phyloP scores from a whole-genome alignment of 2,888 invertebrate species.

The Hypercompe scribonia region DNA sequence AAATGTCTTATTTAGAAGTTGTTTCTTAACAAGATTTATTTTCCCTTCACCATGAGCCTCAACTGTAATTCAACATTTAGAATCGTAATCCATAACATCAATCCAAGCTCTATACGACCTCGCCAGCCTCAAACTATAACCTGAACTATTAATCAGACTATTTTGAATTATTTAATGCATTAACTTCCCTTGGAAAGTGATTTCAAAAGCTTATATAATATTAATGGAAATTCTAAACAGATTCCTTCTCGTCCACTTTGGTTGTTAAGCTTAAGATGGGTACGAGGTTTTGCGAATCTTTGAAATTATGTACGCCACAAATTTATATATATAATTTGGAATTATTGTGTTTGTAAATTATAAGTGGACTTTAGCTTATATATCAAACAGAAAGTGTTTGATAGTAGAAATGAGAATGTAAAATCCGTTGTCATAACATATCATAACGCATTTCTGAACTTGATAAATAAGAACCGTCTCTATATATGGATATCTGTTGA shows the following conservation, averaged over 20 bases:
- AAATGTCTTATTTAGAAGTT: background rate
- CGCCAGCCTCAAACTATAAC: conserved; percentile 15
- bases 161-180: conserved; percentile 40
- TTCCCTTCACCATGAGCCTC: background rate
- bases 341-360: background rate
- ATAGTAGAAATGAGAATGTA: no score
- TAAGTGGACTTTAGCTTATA: background rate
- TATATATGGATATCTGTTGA: no score
- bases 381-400: no score
- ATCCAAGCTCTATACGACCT: background rate
- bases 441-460: no score
- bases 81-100: conserved; percentile 5
- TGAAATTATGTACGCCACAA: background rate
- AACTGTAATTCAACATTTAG: background rate
- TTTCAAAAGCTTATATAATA: conserved; percentile 30
- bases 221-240: conserved; percentile 21
- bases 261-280: background rate
- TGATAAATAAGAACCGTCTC: no score
- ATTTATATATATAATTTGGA: background rate
- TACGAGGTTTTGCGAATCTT: background rate
- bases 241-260: conserved; percentile 10
- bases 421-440: no score
- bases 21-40: conserved; percentile 1
- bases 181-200: conserved; percentile 23
- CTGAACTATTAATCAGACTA: conserved; percentile 37